These are phyloP conservation scores for Aviceda subcristata DNA, from an alignment of 2,113 vertebrate species.

Conservation along the genomic window DNA sequence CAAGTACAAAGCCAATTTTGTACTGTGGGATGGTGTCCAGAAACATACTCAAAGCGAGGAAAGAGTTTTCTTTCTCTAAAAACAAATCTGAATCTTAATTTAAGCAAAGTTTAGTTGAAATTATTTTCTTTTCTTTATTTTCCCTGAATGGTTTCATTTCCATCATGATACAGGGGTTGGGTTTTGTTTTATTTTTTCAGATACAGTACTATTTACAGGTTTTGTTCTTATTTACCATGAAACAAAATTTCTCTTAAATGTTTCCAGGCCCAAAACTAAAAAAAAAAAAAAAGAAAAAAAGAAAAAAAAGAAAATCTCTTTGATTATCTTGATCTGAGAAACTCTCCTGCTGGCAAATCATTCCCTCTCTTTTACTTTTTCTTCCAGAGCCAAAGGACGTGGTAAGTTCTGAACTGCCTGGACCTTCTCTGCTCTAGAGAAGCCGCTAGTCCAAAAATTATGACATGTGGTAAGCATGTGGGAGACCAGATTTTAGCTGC, in stretches of 20 bases:
- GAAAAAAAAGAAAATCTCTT: background rate
- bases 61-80: slow-evolving; percentile 60
- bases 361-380: slow-evolving; percentile 10
- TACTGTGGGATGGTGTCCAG: slow-evolving; percentile 52
- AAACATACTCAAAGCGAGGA: slow-evolving; percentile 32
- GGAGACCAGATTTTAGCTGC: background rate
- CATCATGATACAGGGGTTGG: background rate
- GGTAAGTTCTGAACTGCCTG: slow-evolving; percentile 13
- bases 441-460: background rate
- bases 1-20: slow-evolving; percentile 62
- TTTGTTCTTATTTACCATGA: slow-evolving; percentile 13
- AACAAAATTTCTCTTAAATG: slow-evolving; percentile 41
- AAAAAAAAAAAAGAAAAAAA: background rate
- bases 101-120: slow-evolving; percentile 51
- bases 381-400: slow-evolving; percentile 43
- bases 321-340: slow-evolving; percentile 55
- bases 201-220: background rate
- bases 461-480: slow-evolving; percentile 48
- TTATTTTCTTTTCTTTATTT: slow-evolving; percentile 60
- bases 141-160: background rate
- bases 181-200: background rate
- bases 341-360: slow-evolving; percentile 43
- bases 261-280: slow-evolving; percentile 19
- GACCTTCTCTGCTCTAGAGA: slow-evolving; percentile 20
- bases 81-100: slow-evolving; percentile 70